Conservation (phyloP, 1,140 invertebrate species). For the Whitmania pigra region DNA sequence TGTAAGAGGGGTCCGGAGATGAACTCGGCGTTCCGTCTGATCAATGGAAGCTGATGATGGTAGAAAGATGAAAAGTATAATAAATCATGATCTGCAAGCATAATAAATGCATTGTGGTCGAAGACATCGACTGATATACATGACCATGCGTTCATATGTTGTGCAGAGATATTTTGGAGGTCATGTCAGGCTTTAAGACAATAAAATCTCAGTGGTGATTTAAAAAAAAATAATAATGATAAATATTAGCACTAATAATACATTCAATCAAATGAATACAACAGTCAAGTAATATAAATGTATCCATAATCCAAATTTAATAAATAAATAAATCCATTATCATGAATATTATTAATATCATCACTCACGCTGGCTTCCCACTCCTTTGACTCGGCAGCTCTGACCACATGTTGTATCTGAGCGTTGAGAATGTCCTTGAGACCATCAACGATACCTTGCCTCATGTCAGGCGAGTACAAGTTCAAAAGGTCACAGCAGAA, state of each 20-base stretch:
- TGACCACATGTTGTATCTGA: background rate
- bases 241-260: too few relatives aligned
- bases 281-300: too few relatives aligned
- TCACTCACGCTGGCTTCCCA: too few relatives aligned
- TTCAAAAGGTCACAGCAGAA: conserved; percentile 57
- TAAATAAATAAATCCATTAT: too few relatives aligned
- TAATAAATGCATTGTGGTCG: too few relatives aligned
- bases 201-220: background rate
- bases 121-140: too few relatives aligned
- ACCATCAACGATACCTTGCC: background rate
- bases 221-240: too few relatives aligned
- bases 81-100: too few relatives aligned
- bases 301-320: too few relatives aligned
- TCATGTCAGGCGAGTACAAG: conserved; percentile 52
- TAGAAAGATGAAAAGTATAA: background rate
- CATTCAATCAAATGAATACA: too few relatives aligned
- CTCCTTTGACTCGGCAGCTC: background rate
- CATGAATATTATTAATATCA: too few relatives aligned
- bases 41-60: background rate
- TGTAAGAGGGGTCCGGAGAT: background rate
- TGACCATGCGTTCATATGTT: background rate
- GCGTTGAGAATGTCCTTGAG: conserved; percentile 1
- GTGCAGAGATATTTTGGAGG: background rate
- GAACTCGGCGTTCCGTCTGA: conserved; percentile 10
- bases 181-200: background rate